Percentiles rank a stretch among this genome's conserved stretches.
Evolutionary conservation across 2,888 invertebrate genomes (phyloP).

Genomic region (Tetrapedia diversipes): DNA sequence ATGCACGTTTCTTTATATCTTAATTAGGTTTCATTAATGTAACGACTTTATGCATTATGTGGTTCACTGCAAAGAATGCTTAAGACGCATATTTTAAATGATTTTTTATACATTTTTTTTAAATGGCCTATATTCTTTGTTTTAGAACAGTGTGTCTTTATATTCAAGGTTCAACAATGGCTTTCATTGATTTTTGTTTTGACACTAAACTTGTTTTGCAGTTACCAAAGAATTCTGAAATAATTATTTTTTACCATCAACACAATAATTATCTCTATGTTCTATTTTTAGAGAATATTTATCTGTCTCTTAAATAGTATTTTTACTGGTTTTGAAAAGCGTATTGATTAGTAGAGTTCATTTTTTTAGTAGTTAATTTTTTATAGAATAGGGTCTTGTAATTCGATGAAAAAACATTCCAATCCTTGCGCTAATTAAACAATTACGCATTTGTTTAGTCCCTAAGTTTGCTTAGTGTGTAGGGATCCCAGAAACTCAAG

Average conservation of each 20-base stretch:
- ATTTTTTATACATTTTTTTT: not conserved
- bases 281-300: not conserved
- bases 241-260: no score
- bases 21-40: not conserved
- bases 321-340: not conserved
- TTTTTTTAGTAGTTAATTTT: not conserved
- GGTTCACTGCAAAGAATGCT: not conserved
- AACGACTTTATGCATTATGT: not conserved
- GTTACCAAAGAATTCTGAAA: no score
- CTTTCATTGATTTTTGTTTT: no score
- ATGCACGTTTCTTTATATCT: not conserved
- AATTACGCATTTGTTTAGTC: slow-evolving; percentile 27
- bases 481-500: slow-evolving; percentile 28
- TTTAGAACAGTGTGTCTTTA: no score
- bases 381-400: slow-evolving; percentile 5
- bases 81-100: not conserved
- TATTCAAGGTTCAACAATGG: no score
- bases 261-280: no score
- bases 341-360: not conserved
- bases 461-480: slow-evolving; percentile 40
- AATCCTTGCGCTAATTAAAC: slow-evolving; percentile 7
- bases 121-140: no score
- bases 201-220: no score
- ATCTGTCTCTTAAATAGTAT: not conserved
- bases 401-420: not conserved